Base-by-base conservation (phyloP, 92 coral and sea anemone genomes). In the Desmophyllum pertusum region DNA sequence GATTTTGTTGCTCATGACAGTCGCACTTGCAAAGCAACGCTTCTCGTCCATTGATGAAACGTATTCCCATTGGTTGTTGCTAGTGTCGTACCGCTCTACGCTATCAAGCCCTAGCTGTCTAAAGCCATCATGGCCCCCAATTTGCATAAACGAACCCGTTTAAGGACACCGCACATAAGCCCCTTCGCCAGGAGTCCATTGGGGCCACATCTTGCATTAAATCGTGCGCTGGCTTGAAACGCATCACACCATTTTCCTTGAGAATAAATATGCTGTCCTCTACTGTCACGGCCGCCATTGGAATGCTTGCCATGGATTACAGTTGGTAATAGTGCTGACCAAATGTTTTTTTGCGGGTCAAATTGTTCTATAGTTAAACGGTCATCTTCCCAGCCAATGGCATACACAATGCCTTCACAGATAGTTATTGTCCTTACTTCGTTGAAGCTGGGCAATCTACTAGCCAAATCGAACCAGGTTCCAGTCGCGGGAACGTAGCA, bases 361-460 rank as follows among this genome's bases (percentile, higher is more conserved):
- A 82, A 82, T 43, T 82, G 71, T 38, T 82, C 86, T 27, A 82
- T 61, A 29, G 86, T 82, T 38, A 82, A 35, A 27, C 79, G 70
- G 15, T 72, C 72, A 10, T 82, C 71, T 18, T 41, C 61, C 86
- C 86, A 82, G 59, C 86, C 86, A 15, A 82, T 38, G 31, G 86
- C 86, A n/a, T 17, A 53, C 42, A 82, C 25, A 15, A 15, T 39
- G 3, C 86, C 86, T 39, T 82, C 79, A 30, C 86, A 82, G 59
- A 55, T 36, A 6, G 86, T 82, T n/a, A 82, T 42, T 21, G 86
- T 68, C 52, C 79, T 29, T 53, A 57, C 43, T n/a, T 36, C 59
- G 78, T 82, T 71, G 31, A 38, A 82, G 79, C 86, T 82, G 6
- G 71, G 71, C 69, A 82, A 73, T 82, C 86, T n/a, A n/a, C n/a